Base-by-base conservation (phyloP, 2,113 vertebrate genomes). In the Sinocyclocheilus maitianheensis region DNA sequence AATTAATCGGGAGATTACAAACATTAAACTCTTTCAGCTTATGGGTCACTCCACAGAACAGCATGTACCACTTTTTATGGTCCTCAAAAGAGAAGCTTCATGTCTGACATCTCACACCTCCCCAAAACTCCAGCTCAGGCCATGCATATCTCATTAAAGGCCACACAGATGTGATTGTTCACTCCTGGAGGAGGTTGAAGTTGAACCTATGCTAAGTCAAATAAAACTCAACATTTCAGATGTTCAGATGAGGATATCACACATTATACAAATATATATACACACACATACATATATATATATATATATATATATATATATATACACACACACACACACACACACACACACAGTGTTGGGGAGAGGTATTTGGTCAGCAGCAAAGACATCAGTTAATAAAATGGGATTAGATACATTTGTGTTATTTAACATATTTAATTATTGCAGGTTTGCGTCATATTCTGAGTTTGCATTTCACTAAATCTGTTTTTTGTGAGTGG, bases 141-240 rank as follows among this genome's bases (percentile, higher is more conserved):
- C 60, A 65, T 11, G 37, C 22, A 26, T 46, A 5, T 81, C 43
- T 81, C 60, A 81, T 46, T 48, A 46, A 62, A 16, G 79, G 79
- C n/a, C 79, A 82, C 63, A 81, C 78, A 43, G n/a, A 51, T 51
- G 43, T 3, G 74, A 77, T 26, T 51, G 43, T 77, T 77, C 74
- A 26, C 22, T 46, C 46, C 13, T 43, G 69, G 69, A 40, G 11
- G 4, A 22, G 26, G 30, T 22, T 24, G 30, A 18, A n/a, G 10
- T 40, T 34, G 9, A 40, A 72, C 8, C 16, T 2, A n/a, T 5
- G 18, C 34, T 1, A 5, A n/a, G 4, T 40, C 40, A 12, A 37
- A 37, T 5, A 22, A 43, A 43, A 74, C 7, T 43, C 5, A 74
- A 74, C 71, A 51, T 51, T 51, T 51, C 48, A 51, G 3, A 51